Base-by-base conservation (phyloP, 2,888 invertebrate species). In the Lycaena phlaeas region DNA sequence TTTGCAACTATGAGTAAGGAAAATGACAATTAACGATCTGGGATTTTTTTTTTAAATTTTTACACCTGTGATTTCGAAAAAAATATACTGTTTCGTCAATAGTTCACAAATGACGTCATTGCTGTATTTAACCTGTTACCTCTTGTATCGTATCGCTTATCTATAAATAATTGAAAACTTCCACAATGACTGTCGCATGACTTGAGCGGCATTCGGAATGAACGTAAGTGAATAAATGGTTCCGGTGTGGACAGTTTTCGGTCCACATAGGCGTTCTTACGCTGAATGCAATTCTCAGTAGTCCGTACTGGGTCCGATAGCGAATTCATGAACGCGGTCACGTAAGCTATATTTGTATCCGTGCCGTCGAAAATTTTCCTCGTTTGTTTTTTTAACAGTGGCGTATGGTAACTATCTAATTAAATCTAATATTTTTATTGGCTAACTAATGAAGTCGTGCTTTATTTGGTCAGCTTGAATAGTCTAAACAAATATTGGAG, bases 281-380 rank as follows among this genome's bases (percentile, higher is more conserved):
- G 18, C 9, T 6, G 17, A 31, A 31, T 18, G 15, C 7, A 6
- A 31, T 10, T 34, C 11, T 12, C n/a, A n/a, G n/a, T n/a, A n/a
- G n/a, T n/a, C 34, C 17, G 7, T 34, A 34, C 22, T 30, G 14
- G 30, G 4, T 18, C 22, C 29, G 36, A 26, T 40, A 29, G 28
- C 7, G 22, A 18, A 30, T 46, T 47, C 53, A 51, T 55, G 53
- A 31, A 37, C 26, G 26, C 26, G 38, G 50, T 55, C 53, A 53
- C 53, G 52, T 55, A 47, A 41, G 22, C 45, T 28, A 18, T 28
- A 34, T 40, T 36, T 36, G 18, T 40, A 11, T 17, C 12, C 9
- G 14, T 22, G 10, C 15, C 11, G 7, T 11, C 28, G 15, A 40
- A 27, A 26, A 18, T 47, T 45, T 45, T 42, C 42, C 36, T 31